Evolutionary conservation across 2,888 invertebrate species (phyloP).

Genomic region (Cybosia mesomella): DNA sequence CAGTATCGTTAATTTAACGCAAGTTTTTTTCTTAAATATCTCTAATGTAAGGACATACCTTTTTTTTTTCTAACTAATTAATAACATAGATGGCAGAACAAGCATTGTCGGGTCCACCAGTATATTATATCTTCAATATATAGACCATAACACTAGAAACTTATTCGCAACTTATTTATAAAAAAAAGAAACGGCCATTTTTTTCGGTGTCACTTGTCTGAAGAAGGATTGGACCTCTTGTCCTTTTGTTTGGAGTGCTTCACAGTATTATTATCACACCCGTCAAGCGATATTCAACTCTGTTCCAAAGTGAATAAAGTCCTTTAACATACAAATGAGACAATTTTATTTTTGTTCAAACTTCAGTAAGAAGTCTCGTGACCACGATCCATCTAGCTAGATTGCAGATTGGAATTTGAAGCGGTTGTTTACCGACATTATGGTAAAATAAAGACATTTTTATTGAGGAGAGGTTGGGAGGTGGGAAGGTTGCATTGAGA

Average conservation of each 20-base stretch:
- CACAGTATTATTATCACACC: background rate
- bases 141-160: background rate
- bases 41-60: too few species aligned
- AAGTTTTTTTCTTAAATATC: too few species aligned
- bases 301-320: background rate
- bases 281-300: background rate
- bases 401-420: conserved; percentile 5
- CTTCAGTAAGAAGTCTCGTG: background rate
- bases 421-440: background rate
- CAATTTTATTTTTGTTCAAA: background rate
- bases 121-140: too few species aligned
- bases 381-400: background rate
- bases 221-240: background rate
- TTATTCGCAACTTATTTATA: background rate
- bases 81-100: too few species aligned
- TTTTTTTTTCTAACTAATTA: too few species aligned
- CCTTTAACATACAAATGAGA: background rate
- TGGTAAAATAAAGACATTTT: background rate
- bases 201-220: background rate
- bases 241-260: background rate
- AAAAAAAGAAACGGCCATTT: background rate
- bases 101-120: too few species aligned
- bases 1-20: too few species aligned
- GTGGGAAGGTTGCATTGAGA: background rate
- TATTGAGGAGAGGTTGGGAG: background rate